phyloP scores from a whole-genome alignment of 2,113 vertebrate species.

The Embiotoca jacksoni region DNA sequence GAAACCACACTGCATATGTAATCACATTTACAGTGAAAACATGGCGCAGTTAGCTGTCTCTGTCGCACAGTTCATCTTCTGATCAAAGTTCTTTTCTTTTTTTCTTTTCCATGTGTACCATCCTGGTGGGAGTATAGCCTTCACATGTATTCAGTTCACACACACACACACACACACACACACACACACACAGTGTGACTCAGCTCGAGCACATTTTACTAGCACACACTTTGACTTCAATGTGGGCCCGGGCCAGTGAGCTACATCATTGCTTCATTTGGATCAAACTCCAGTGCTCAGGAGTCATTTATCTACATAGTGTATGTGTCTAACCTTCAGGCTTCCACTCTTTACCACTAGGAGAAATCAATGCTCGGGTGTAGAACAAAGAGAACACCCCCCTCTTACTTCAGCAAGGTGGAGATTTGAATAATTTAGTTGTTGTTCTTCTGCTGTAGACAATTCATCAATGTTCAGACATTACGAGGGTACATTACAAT shows the following conservation, averaged over 20 bases:
- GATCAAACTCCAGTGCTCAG: conserved; percentile 76
- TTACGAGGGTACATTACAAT: neutral
- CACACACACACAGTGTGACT: conserved; percentile 30
- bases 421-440: conserved; percentile 75
- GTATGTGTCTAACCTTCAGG: conserved; percentile 77
- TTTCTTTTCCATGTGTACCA: neutral
- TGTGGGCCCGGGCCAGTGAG: conserved; percentile 76
- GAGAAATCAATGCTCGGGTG: conserved; percentile 72
- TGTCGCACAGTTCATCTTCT: conserved; percentile 33
- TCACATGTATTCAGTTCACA: neutral
- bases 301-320: conserved; percentile 84
- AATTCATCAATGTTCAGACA: conserved; percentile 43
- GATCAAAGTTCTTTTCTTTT: conserved; percentile 15
- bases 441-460: conserved; percentile 45
- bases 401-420: conserved; percentile 53
- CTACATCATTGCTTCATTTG: conserved; percentile 85
- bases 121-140: conserved; percentile 1
- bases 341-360: conserved; percentile 55
- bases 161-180: too few relatives aligned
- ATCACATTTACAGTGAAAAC: conserved; percentile 39
- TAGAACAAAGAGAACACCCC: conserved; percentile 66
- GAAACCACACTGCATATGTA: conserved; percentile 10
- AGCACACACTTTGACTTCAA: conserved; percentile 52
- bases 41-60: conserved; percentile 40
- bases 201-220: conserved; percentile 35